phyloP scores from a whole-genome alignment of 2,113 vertebrate genomes.

The Hippocampus mohnikei region DNA sequence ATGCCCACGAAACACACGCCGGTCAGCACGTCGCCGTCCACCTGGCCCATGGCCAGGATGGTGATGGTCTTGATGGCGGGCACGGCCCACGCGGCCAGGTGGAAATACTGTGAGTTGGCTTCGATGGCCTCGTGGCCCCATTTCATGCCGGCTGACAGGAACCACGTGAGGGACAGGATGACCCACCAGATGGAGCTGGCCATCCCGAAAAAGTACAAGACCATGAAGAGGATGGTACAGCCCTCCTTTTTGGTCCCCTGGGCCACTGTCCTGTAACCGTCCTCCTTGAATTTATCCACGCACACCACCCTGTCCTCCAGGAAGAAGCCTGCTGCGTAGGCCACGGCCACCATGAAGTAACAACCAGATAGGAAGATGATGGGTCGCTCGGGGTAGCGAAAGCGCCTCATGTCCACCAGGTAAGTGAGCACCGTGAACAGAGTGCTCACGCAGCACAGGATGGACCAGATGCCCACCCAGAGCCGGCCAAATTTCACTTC shows the following conservation, averaged over 20 bases:
- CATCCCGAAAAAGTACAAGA: slow-evolving; percentile 97
- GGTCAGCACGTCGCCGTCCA: slow-evolving; percentile 92
- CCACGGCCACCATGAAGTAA: slow-evolving; percentile 96
- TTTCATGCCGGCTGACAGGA: slow-evolving; percentile 96
- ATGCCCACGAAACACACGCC: slow-evolving; percentile 96
- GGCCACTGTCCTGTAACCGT: slow-evolving; percentile 89
- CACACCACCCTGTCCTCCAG: slow-evolving; percentile 92
- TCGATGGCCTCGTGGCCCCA: slow-evolving; percentile 98
- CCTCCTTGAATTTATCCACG: slow-evolving; percentile 87
- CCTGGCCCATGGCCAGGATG: slow-evolving; percentile 94
- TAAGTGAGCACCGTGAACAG: slow-evolving; percentile 96
- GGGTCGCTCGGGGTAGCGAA: slow-evolving; percentile 92
- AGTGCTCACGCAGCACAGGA: slow-evolving; percentile 91
- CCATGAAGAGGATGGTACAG: slow-evolving; percentile 98
- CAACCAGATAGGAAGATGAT: slow-evolving; percentile 97
- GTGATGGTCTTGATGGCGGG: slow-evolving; percentile 96
- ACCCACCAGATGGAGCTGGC: slow-evolving; percentile 99
- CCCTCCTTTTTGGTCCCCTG: slow-evolving; percentile 98
- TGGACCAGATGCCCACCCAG: slow-evolving; percentile 95
- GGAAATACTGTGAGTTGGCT: slow-evolving; percentile 96
- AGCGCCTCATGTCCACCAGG: slow-evolving; percentile 92
- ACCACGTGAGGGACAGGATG: slow-evolving; percentile 94
- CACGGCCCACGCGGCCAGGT: slow-evolving; percentile 95
- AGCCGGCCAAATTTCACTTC: slow-evolving; percentile 92
- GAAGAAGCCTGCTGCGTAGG: slow-evolving; percentile 89